Base-by-base conservation (phyloP, 2,797 vertebrate genomes). In the Cheirogaleus major region DNA sequence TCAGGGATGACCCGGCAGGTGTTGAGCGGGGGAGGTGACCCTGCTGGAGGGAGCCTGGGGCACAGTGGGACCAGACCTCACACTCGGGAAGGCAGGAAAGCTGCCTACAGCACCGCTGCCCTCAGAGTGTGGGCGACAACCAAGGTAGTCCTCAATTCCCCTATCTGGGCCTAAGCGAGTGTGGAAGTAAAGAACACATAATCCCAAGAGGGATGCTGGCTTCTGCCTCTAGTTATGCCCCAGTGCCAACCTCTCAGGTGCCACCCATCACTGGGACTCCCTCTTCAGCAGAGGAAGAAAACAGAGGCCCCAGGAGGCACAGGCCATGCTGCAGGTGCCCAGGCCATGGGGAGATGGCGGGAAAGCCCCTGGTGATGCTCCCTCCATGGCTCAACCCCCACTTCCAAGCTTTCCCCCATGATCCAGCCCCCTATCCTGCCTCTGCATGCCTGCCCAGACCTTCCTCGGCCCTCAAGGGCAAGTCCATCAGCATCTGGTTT, bases 61-160 rank as follows among this genome's bases (percentile, higher is more conserved):
- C 4, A 5, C 12, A 6, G 18, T 27, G 80, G 30, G 59, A 86
- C 45, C 55, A 25, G 50, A 79, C n/a, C 7, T 57, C 76, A 57
- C 52, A 38, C 76, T 57, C 23, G 9, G 35, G n/a, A 12, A 57
- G 35, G 57, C 7, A 57, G 59, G 23, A 41, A 41, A 30, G 65
- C 57, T 61, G 45, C 41, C 73, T 55, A 20, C 65, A 38, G n/a
- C 32, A 65, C 30, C 5, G 32, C 61, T 65, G 63, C 63, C 63
- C 63, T 65, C 0, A 4, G n/a, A 63, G n/a, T 0, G 5, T 57
- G 32, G 0, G 2, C n/a, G 13, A 43, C 0, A 4, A 41, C 35
- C 4, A 30, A 59, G 15, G 23, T 27, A 27, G 7, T 32, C 13
- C 32, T 57, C 14, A 23, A 11, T 41, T 25, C n/a, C 50, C 0